Evolutionary conservation across 2,797 vertebrate genomes (phyloP), one percentile per base, ranked within the genome.

Genomic region (Sphenodon punctatus): DNA sequence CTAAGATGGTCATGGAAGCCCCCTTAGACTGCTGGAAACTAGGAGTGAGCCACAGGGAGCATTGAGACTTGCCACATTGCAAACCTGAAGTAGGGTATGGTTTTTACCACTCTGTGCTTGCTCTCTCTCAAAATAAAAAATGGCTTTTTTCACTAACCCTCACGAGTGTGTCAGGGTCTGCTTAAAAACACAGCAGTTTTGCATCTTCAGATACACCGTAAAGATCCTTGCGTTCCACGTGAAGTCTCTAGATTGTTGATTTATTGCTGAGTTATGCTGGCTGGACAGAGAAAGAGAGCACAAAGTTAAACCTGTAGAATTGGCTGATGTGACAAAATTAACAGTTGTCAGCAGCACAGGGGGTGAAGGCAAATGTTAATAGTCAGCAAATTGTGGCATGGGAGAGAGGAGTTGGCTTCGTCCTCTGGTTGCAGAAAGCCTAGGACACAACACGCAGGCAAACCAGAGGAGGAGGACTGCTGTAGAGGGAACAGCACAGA

Each of bases 301-400:
- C 82, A 23, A 86, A 89, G 87, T 82, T 86, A 88, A 69, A 87
- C 46, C 83, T 39, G 55, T 19, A 4, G 5, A 88, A 92, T 84
- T 36, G 90, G 84, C 82, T 76, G 78, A 88, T 85, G 87, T 89
- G 87, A 89, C 89, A 87, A 65, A 92, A 89, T 49, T 71, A 92
- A 77, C 87, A 88, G 84, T 84, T 86, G 78, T 58, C 82, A 80
- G 90, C 64, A 55, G 87, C 55, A 7, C 80, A 64, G 80, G 22
- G 71, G 71, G 63, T 1, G 7, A 42, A 41, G 65, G 81, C 7
- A 1, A 84, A 78, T 12, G 60, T 73, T 80, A 67, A 58, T 17
- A 14, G 72, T 80, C 69, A 42, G 77, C 75, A 80, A 76, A 46
- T 63, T 23, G 39, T 34, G 67, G 68, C 7, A 0, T 3, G 43